Evolutionary conservation across 2,797 vertebrate species (phyloP).

Genomic region (Enteromius mattozi): DNA sequence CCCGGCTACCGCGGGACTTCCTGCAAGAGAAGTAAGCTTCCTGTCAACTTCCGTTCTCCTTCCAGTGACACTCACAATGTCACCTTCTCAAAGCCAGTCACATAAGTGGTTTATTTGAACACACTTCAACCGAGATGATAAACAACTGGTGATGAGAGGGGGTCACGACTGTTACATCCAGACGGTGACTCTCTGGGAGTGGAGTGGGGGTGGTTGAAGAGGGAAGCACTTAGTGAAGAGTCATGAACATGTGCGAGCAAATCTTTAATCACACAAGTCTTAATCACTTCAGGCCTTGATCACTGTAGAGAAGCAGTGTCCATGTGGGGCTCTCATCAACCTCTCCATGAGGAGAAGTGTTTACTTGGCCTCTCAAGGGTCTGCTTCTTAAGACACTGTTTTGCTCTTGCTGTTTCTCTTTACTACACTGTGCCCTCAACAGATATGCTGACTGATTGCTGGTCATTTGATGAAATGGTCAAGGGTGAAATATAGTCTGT

Average conservation of each 20-base stretch:
- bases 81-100: slow-evolving; percentile 33
- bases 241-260: slow-evolving; percentile 68
- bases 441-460: slow-evolving; percentile 77
- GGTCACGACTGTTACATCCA: slow-evolving; percentile 41
- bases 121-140: slow-evolving; percentile 35
- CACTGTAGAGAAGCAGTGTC: slow-evolving; percentile 68
- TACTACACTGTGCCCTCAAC: slow-evolving; percentile 54
- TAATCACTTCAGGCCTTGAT: slow-evolving; percentile 75
- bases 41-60: not conserved
- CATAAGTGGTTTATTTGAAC: slow-evolving; percentile 34
- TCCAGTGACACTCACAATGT: not conserved
- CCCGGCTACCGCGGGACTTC: slow-evolving; percentile 92
- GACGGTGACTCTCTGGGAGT: slow-evolving; percentile 39
- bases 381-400: slow-evolving; percentile 47
- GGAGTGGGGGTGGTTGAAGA: slow-evolving; percentile 54
- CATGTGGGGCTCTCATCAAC: slow-evolving; percentile 72
- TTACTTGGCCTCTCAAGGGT: slow-evolving; percentile 32
- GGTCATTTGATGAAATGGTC: slow-evolving; percentile 59
- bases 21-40: slow-evolving; percentile 94
- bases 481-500: slow-evolving; percentile 62
- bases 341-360: slow-evolving; percentile 51
- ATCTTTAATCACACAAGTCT: slow-evolving; percentile 75
- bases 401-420: slow-evolving; percentile 59
- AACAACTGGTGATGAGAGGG: slow-evolving; percentile 29
- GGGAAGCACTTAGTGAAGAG: slow-evolving; percentile 65